Conservation (phyloP, 2,888 invertebrate species). For the Mesochorus sp. region DNA sequence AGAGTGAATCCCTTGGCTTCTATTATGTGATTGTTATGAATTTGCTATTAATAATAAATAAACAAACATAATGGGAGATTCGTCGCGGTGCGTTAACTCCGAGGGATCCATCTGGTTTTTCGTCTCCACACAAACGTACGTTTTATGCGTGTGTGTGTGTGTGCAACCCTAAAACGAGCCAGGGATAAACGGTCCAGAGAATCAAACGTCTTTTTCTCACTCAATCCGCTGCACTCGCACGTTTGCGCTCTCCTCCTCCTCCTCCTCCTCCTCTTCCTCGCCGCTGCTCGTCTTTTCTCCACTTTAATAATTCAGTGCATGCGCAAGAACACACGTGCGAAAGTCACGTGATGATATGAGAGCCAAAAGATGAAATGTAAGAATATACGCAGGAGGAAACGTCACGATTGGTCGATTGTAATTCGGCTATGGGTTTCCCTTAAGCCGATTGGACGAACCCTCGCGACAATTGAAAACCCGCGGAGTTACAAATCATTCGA, state of each 20-base stretch:
- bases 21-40: conserved; percentile 81
- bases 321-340: conserved; percentile 30
- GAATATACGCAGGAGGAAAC: conserved; percentile 35
- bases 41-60: conserved; percentile 82
- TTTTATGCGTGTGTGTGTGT: background rate
- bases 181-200: background rate
- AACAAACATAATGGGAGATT: conserved; percentile 79
- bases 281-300: no score
- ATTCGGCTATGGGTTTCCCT: conserved; percentile 44
- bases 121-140: conserved; percentile 2
- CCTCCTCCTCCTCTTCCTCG: no score
- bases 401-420: conserved; percentile 60
- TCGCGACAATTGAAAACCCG: conserved; percentile 27
- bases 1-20: conserved; percentile 57
- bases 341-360: conserved; percentile 30
- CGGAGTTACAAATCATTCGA: conserved; percentile 58
- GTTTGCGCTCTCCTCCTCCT: no score
- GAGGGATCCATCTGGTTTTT: conserved; percentile 77
- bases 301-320: conserved; percentile 47
- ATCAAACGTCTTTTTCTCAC: conserved; percentile 32
- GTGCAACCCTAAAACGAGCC: background rate
- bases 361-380: background rate
- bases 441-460: conserved; percentile 49
- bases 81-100: conserved; percentile 79
- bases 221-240: conserved; percentile 17